These are phyloP conservation scores for Hiodon tergisus DNA, from an alignment of 2,113 vertebrate genomes.

Conservation along the genomic window DNA sequence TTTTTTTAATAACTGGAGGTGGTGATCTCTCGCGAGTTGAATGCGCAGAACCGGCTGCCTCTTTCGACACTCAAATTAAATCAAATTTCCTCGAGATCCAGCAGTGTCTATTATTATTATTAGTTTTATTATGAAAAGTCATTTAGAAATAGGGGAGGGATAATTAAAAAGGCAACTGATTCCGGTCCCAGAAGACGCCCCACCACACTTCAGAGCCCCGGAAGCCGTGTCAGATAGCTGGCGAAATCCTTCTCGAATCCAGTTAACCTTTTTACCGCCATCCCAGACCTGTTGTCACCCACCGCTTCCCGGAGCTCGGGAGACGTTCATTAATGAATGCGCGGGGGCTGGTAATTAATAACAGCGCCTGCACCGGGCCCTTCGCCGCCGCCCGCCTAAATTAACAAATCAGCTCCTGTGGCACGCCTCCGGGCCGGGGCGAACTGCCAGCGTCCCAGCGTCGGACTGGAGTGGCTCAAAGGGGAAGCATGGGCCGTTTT, in stretches of 20 bases:
- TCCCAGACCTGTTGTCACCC: neutral
- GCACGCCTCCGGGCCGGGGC: too few species aligned
- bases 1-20: constrained; percentile 25
- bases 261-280: constrained; percentile 27
- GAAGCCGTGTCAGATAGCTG: constrained; percentile 12
- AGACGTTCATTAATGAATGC: neutral
- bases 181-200: constrained; percentile 38
- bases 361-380: neutral
- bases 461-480: too few species aligned
- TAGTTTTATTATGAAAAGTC: constrained; percentile 50
- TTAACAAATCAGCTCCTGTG: too few species aligned
- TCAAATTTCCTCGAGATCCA: constrained; percentile 48
- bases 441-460: too few species aligned
- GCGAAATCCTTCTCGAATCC: constrained; percentile 8
- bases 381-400: neutral
- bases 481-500: too few species aligned
- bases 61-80: constrained; percentile 31
- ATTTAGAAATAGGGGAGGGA: constrained; percentile 54
- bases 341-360: constrained; percentile 1
- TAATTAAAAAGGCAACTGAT: constrained; percentile 57
- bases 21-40: constrained; percentile 37
- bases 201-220: constrained; percentile 12
- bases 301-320: constrained; percentile 1
- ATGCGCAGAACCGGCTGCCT: constrained; percentile 44
- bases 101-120: constrained; percentile 56